These are phyloP conservation scores for Crossaster papposus DNA, from an alignment of 53 echinoderm and acorn worm species.

Conservation along the genomic window DNA sequence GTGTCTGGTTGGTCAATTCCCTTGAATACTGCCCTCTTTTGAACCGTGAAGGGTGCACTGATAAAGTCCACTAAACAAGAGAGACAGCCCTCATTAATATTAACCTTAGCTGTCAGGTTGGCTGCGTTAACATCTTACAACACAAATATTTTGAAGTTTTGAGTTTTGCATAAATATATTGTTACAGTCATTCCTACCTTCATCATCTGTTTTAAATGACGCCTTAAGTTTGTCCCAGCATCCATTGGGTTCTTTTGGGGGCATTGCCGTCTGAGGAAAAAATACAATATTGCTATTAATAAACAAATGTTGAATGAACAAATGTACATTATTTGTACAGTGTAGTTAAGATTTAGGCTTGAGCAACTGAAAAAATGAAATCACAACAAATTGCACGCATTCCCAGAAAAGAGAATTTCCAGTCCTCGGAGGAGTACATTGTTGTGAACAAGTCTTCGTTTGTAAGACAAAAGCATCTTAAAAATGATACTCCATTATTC, in stretches of 20 bases:
- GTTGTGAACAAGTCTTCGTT: no score
- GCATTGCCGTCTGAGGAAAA: slow-evolving; percentile 74
- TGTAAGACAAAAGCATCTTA: no score
- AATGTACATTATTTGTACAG: not conserved
- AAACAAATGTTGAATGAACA: not conserved
- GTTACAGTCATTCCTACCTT: slow-evolving; percentile 63
- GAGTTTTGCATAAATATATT: not conserved
- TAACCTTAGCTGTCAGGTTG: no score
- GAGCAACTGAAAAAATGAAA: no score
- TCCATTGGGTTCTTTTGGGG: slow-evolving; percentile 50
- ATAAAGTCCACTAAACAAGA: slow-evolving; percentile 86
- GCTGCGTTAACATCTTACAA: no score
- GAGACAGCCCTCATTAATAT: no score
- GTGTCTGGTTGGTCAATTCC: slow-evolving; percentile 88
- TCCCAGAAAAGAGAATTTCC: no score
- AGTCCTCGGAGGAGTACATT: no score
- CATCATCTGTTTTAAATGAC: slow-evolving; percentile 82
- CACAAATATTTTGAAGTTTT: not conserved
- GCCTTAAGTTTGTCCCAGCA: slow-evolving; percentile 58
- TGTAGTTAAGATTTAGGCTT: no score
- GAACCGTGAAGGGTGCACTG: slow-evolving; percentile 87
- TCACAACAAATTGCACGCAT: no score
- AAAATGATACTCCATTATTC: no score
- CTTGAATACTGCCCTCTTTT: slow-evolving; percentile 82
- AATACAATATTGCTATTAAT: not conserved